Evolutionary conservation across 2,797 vertebrate genomes (phyloP).

Genomic region (Gambusia yucatana): DNA sequence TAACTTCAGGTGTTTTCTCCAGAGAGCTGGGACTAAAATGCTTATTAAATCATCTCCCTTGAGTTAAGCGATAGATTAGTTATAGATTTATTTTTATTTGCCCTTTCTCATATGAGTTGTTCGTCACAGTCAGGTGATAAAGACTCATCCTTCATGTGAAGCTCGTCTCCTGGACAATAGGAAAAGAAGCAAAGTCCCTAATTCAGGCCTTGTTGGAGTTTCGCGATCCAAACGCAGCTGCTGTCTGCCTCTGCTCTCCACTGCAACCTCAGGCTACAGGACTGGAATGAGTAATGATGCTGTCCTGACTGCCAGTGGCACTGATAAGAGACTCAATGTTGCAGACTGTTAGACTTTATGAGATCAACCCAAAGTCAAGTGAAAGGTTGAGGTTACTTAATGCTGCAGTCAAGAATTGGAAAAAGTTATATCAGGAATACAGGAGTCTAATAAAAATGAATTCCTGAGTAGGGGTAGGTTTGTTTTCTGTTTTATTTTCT

Average conservation of each 20-base stretch:
- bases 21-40: slow-evolving; percentile 6
- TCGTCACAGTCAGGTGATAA: slow-evolving; percentile 7
- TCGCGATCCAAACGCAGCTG: slow-evolving; percentile 26
- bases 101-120: slow-evolving; percentile 1
- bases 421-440: neutral
- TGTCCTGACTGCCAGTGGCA: slow-evolving; percentile 44
- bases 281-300: slow-evolving; percentile 46
- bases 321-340: slow-evolving; percentile 42
- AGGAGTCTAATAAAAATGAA: slow-evolving; percentile 2
- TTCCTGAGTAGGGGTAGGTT: neutral
- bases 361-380: slow-evolving; percentile 37
- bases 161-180: slow-evolving; percentile 4
- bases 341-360: slow-evolving; percentile 20
- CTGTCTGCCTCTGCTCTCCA: slow-evolving; percentile 25
- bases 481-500: slow-evolving; percentile 28
- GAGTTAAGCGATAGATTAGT: slow-evolving; percentile 18
- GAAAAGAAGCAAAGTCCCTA: slow-evolving; percentile 3
- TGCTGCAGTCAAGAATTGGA: neutral
- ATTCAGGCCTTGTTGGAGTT: slow-evolving; percentile 30
- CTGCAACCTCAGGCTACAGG: slow-evolving; percentile 48
- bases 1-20: slow-evolving; percentile 10
- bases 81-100: slow-evolving; percentile 20
- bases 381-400: slow-evolving; percentile 30
- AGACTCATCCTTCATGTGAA: neutral
- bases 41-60: slow-evolving; percentile 6